Evolutionary conservation across 2,888 invertebrate species (phyloP).

Genomic region (Metellina segmentata): DNA sequence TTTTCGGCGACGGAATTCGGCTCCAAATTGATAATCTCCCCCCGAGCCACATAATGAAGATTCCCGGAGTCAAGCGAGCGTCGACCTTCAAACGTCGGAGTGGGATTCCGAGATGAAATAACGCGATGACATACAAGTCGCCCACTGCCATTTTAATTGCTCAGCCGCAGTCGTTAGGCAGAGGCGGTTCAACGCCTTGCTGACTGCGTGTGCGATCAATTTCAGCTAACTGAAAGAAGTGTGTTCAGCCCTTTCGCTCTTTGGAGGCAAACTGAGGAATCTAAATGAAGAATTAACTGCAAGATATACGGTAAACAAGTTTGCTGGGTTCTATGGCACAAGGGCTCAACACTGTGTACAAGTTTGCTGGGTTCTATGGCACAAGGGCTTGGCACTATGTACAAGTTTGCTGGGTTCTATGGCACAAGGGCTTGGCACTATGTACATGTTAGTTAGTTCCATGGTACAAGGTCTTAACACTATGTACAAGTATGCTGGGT

Average conservation of each 20-base stretch:
- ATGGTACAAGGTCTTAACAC: too few relatives aligned
- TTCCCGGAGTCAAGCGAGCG: not conserved
- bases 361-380: too few relatives aligned
- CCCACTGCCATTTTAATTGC: slow-evolving; percentile 63
- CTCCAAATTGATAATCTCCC: not conserved
- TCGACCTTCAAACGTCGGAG: slow-evolving; percentile 32
- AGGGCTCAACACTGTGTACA: too few relatives aligned
- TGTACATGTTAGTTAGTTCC: too few relatives aligned
- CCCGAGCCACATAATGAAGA: not conserved
- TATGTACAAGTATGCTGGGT: too few relatives aligned
- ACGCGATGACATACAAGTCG: slow-evolving; percentile 47
- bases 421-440: too few relatives aligned
- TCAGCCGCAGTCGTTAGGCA: slow-evolving; percentile 42
- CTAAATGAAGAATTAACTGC: too few relatives aligned
- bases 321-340: too few relatives aligned
- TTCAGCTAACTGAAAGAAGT: not conserved
- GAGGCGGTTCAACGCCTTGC: slow-evolving; percentile 43
- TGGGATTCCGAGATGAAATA: slow-evolving; percentile 42
- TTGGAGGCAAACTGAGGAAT: too few relatives aligned
- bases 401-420: too few relatives aligned
- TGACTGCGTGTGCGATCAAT: not conserved
- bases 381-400: too few relatives aligned
- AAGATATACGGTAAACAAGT: too few relatives aligned
- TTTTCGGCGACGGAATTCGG: not conserved
- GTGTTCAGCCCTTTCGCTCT: not conserved